Percentiles rank a stretch among this genome's conserved stretches.
Evolutionary conservation across 2,888 invertebrate genomes (phyloP).

Genomic region (Lepas anatifera): DNA sequence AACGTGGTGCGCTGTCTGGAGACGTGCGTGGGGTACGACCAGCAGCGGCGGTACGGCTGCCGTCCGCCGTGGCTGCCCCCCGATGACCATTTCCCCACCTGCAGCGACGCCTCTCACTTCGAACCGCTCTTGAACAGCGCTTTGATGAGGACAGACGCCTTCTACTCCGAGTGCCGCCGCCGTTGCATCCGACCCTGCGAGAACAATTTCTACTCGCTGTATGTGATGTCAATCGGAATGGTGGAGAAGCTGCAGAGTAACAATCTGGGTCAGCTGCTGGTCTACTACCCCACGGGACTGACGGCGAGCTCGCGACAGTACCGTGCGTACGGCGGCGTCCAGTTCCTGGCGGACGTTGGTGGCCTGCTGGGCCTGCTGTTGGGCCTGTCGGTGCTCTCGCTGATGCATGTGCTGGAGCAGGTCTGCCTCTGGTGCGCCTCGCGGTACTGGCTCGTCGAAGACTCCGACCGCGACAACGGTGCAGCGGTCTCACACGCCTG

Average conservation of each 20-base stretch:
- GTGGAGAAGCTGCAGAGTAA: background rate
- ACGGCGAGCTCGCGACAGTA: background rate
- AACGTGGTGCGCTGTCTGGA: background rate
- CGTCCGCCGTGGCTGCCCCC: background rate
- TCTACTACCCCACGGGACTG: background rate
- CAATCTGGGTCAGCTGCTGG: background rate
- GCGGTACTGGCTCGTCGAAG: background rate
- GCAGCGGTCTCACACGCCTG: background rate
- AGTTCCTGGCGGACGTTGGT: background rate
- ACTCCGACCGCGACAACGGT: background rate
- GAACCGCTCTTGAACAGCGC: background rate
- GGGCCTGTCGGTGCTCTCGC: background rate
- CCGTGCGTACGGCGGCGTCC: background rate
- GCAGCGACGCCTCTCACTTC: background rate
- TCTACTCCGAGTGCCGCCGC: background rate
- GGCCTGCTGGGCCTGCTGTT: constrained; percentile 7
- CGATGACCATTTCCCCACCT: background rate
- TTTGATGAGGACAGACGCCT: background rate
- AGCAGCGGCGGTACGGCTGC: background rate
- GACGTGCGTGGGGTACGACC: background rate
- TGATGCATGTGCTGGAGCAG: background rate
- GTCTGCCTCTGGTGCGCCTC: background rate
- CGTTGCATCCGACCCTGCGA: background rate
- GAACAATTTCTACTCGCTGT: background rate
- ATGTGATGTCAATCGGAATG: background rate